A percentile compares a stretch with the other conserved stretches of the same genome.
Conservation (phyloP, 2,888 invertebrate genomes). For the Chrysomela aeneicollis region DNA sequence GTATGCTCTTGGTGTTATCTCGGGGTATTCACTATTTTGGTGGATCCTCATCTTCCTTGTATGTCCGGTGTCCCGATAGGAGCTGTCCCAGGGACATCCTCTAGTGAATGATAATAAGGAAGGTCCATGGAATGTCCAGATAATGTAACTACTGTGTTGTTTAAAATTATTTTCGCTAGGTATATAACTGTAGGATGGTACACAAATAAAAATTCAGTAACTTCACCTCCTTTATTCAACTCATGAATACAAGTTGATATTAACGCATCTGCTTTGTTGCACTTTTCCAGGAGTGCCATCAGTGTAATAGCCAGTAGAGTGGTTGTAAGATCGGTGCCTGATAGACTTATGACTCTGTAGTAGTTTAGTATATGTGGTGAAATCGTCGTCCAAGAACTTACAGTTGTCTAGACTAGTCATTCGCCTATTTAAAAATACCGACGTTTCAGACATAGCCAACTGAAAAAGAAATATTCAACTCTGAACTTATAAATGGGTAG, state of each 20-base stretch:
- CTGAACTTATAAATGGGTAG: background rate
- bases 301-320: slow-evolving; percentile 46
- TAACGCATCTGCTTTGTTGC: background rate
- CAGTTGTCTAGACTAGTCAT: slow-evolving; percentile 38
- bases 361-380: slow-evolving; percentile 35
- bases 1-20: too few species aligned
- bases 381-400: slow-evolving; percentile 53
- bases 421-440: slow-evolving; percentile 48
- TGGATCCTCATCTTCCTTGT: too few species aligned
- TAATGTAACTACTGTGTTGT: too few species aligned
- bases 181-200: too few species aligned
- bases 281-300: slow-evolving; percentile 40
- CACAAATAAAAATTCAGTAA: too few species aligned
- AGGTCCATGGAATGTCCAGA: too few species aligned
- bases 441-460: slow-evolving; percentile 49
- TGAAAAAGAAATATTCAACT: slow-evolving; percentile 37
- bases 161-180: too few species aligned
- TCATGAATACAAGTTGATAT: background rate
- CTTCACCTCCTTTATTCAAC: background rate
- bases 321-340: slow-evolving; percentile 45
- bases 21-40: too few species aligned
- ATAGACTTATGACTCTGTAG: slow-evolving; percentile 45
- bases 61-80: too few species aligned
- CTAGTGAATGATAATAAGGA: too few species aligned
- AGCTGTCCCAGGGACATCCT: too few species aligned